Conservation (phyloP, 2,797 vertebrate species). For the Amblyraja radiata region DNA sequence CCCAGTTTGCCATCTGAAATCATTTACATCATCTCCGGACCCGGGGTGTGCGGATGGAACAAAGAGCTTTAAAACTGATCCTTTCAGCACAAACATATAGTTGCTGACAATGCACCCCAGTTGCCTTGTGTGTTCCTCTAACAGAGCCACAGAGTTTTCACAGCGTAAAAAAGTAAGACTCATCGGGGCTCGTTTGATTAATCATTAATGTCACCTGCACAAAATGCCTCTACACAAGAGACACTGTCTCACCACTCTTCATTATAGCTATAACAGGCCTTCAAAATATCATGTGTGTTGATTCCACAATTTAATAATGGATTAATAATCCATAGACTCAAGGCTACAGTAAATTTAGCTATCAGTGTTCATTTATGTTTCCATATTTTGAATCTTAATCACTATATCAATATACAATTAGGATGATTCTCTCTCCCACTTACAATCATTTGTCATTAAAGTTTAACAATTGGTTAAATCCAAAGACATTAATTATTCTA, state of each 20-base stretch:
- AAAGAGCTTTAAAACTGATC: slow-evolving; percentile 1
- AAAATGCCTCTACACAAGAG: neutral
- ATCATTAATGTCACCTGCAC: neutral
- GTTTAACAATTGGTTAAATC: neutral
- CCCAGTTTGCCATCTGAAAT: neutral
- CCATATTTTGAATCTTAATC: neutral
- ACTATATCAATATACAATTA: neutral
- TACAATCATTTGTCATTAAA: neutral
- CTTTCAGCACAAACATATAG: neutral
- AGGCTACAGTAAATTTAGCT: neutral
- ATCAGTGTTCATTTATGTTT: neutral
- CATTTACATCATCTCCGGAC: neutral
- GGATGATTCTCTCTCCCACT: neutral
- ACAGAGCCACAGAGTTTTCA: neutral
- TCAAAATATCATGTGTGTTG: neutral
- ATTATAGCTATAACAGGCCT: neutral
- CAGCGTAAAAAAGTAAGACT: neutral
- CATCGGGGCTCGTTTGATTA: neutral
- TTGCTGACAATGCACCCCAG: neutral
- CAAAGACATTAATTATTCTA: neutral
- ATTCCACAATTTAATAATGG: neutral
- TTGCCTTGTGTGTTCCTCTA: neutral
- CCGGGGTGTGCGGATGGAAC: neutral
- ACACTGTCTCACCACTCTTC: neutral
- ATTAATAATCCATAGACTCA: neutral